A percentile compares a stretch with the other conserved stretches of the same genome.
phyloP scores from a whole-genome alignment of 64 coral and sea anemone genomes.

The Orbicella faveolata region DNA sequence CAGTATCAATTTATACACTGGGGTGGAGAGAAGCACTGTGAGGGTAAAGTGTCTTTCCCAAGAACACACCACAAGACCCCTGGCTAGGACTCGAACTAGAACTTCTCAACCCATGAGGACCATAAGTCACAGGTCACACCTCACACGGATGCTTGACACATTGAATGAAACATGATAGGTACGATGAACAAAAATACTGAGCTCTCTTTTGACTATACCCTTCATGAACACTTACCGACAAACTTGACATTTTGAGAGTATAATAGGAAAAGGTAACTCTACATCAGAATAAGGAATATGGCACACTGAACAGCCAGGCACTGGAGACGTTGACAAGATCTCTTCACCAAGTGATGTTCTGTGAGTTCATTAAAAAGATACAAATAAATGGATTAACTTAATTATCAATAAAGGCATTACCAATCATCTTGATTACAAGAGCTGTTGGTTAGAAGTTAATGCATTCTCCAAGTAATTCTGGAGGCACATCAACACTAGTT shows the following conservation, averaged over 20 bases:
- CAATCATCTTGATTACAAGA: too few species aligned
- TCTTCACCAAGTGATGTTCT: conserved; percentile 44
- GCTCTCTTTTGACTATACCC: not conserved
- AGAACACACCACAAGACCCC: too few species aligned
- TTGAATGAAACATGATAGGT: too few species aligned
- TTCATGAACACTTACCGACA: conserved; percentile 61
- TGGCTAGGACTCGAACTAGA: too few species aligned
- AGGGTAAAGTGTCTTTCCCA: not conserved
- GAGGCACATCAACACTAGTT: not conserved
- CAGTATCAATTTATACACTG: not conserved
- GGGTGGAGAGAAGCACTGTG: not conserved
- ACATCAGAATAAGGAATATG: conserved; percentile 88
- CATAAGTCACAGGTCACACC: too few species aligned
- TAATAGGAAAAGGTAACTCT: conserved; percentile 86
- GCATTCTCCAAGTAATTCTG: not conserved
- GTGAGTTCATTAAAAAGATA: not conserved
- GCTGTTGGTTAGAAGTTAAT: too few species aligned
- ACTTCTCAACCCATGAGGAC: too few species aligned
- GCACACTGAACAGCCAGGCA: conserved; percentile 68
- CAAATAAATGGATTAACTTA: not conserved
- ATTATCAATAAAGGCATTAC: too few species aligned
- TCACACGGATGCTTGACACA: too few species aligned
- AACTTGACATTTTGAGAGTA: conserved; percentile 75
- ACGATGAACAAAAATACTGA: too few species aligned
- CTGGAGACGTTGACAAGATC: conserved; percentile 32